Conservation (phyloP, 2,113 vertebrate species). For the Charina bottae region DNA sequence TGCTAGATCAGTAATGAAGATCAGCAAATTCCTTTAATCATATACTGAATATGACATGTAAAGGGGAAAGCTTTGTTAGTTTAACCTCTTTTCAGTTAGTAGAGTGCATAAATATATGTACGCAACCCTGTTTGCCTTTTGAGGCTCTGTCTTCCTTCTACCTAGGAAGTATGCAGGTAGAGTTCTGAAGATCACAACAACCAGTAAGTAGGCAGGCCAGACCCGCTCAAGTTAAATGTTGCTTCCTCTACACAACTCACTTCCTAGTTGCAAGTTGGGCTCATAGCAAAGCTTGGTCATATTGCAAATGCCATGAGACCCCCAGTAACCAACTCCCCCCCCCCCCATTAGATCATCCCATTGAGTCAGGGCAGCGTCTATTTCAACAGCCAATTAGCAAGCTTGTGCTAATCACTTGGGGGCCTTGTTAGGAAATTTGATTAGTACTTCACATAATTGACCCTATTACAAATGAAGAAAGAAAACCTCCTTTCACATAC, state of each 20-base stretch:
- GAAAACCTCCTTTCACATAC: constrained; percentile 1
- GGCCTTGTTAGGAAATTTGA: constrained; percentile 30
- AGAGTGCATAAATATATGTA: neutral
- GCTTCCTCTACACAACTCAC: neutral
- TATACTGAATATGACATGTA: neutral
- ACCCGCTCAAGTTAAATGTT: too few species aligned
- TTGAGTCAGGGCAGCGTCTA: neutral
- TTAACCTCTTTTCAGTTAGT: neutral
- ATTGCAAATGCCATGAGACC: neutral
- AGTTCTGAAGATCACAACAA: neutral
- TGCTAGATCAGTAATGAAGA: neutral
- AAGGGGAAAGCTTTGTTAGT: neutral
- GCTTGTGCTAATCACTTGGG: constrained; percentile 7
- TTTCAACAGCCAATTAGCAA: constrained; percentile 25
- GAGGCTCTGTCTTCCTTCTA: neutral
- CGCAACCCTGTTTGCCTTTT: neutral
- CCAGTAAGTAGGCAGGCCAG: too few species aligned
- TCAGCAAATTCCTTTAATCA: neutral
- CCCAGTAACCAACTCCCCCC: neutral
- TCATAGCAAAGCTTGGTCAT: neutral
- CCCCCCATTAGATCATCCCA: neutral
- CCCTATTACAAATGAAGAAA: constrained; percentile 23
- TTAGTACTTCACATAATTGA: constrained; percentile 41
- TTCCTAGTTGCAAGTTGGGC: neutral
- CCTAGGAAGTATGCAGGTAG: neutral